These are phyloP conservation scores for Boloria selene DNA, from an alignment of 2,888 invertebrate genomes.

Conservation along the genomic window DNA sequence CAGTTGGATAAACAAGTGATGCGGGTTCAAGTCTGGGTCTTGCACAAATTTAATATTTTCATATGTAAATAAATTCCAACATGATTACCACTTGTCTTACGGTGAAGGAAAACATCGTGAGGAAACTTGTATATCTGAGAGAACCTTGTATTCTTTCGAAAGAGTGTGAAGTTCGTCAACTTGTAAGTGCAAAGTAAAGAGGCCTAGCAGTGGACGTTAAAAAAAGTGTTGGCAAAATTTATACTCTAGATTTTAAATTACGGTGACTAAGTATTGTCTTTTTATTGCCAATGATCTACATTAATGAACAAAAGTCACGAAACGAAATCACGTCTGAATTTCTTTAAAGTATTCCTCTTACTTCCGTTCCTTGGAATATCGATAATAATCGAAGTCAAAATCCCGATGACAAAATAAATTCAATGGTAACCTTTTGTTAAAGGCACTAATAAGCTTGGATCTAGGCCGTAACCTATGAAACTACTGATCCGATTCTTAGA, in stretches of 20 bases:
- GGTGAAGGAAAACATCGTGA: too few relatives aligned
- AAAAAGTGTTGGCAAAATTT: neutral
- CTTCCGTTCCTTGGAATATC: slow-evolving; percentile 39
- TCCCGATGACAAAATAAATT: slow-evolving; percentile 26
- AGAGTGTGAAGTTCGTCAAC: too few relatives aligned
- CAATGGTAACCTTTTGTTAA: slow-evolving; percentile 23
- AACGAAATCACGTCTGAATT: slow-evolving; percentile 38
- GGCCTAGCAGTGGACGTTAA: too few relatives aligned
- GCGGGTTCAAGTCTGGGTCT: too few relatives aligned
- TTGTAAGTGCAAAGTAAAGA: too few relatives aligned
- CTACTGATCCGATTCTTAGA: neutral
- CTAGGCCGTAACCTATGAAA: neutral
- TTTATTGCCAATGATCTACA: slow-evolving; percentile 31
- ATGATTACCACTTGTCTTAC: too few relatives aligned
- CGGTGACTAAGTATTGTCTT: slow-evolving; percentile 28
- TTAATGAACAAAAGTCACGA: slow-evolving; percentile 27
- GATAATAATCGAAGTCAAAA: slow-evolving; percentile 38
- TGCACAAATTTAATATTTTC: too few relatives aligned
- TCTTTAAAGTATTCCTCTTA: slow-evolving; percentile 38
- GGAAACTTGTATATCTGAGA: too few relatives aligned
- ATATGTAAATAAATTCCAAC: too few relatives aligned
- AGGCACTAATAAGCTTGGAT: neutral
- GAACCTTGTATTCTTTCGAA: too few relatives aligned
- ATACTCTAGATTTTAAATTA: slow-evolving; percentile 6
- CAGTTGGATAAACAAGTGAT: too few relatives aligned